Evolutionary conservation across 2,888 invertebrate species (phyloP).

Genomic region (Apamea anceps): DNA sequence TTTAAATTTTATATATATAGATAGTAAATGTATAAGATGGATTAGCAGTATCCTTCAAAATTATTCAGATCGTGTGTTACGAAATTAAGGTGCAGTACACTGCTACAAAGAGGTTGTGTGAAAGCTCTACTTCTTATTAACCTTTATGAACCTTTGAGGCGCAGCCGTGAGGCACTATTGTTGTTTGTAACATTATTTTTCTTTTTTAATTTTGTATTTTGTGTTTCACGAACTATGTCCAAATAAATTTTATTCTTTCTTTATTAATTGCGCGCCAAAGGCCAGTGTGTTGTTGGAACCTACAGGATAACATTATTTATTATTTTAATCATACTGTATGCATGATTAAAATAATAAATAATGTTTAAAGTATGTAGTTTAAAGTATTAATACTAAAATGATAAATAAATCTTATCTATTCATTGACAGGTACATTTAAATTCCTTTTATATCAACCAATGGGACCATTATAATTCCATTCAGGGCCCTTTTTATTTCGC

Average conservation of each 20-base stretch:
- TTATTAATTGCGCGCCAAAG: background rate
- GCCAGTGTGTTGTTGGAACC: background rate
- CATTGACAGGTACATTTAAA: constrained; percentile 51
- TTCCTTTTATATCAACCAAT: constrained; percentile 41
- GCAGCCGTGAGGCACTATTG: too few species aligned
- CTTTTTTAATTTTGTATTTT: too few species aligned
- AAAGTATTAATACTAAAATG: constrained; percentile 4
- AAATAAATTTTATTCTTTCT: too few species aligned
- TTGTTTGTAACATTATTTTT: too few species aligned
- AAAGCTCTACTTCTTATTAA: background rate
- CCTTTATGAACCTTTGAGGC: too few species aligned
- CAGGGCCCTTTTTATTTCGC: constrained; percentile 54
- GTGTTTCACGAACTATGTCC: too few species aligned
- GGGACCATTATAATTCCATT: constrained; percentile 41
- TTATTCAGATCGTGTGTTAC: background rate
- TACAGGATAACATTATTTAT: background rate
- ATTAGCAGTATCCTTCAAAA: background rate
- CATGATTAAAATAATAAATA: too few species aligned
- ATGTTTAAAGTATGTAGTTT: too few species aligned
- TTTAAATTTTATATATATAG: too few species aligned
- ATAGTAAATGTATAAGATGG: too few species aligned
- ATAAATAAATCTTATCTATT: constrained; percentile 43
- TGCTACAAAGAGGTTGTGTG: background rate
- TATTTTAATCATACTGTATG: background rate
- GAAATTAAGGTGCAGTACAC: background rate